Evolutionary conservation across 2,113 vertebrate genomes (phyloP), one percentile per base, ranked within the genome.

Genomic region (Lipotes vexillifer): DNA sequence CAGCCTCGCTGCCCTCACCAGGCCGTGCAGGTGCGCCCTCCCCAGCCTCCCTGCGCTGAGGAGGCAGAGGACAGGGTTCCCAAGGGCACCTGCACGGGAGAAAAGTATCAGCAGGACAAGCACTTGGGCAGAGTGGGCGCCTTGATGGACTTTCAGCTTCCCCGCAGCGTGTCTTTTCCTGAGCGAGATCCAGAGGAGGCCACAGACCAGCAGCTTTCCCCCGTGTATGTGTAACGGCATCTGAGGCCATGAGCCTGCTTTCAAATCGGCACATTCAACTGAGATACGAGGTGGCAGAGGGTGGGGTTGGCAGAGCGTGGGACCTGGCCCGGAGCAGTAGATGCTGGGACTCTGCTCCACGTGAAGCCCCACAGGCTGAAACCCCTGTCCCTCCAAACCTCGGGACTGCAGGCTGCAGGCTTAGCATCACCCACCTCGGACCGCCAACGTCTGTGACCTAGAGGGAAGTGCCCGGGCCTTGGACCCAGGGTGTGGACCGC

Each of bases 231-330:
- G 23, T 17, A 11, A 5, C 2, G 1, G 61, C 15, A 1, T n/a
- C 20, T 2, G 18, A 33, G 6, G 65, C 81, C 5, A 41, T 8
- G 25, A 17, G 59, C 13, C 66, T 61, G 49, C 25, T 46, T 29
- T 38, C 1, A 36, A 1, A 68, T 1, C 21, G 0, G 17, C 27
- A 0, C 1, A 0, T 3, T 68, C 3, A 0, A 1, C n/a, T 12
- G 8, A 12, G n/a, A 7, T 20, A 38, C 0, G 1, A 1, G 38
- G 61, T 1, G 0, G 41, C 4, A 6, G 5, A 3, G 1, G 33
- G 36, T 0, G 0, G 8, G 12, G 15, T 12, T 5, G 38, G 33
- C 15, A 5, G 21, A 63, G 36, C 7, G 2, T 11, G 4, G 8
- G 31, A 20, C 44, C 5, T 0, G 0, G 27, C 59, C 1, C 0